phyloP scores from a whole-genome alignment of 2,113 vertebrate genomes.

The Cynopterus brachyotis region DNA sequence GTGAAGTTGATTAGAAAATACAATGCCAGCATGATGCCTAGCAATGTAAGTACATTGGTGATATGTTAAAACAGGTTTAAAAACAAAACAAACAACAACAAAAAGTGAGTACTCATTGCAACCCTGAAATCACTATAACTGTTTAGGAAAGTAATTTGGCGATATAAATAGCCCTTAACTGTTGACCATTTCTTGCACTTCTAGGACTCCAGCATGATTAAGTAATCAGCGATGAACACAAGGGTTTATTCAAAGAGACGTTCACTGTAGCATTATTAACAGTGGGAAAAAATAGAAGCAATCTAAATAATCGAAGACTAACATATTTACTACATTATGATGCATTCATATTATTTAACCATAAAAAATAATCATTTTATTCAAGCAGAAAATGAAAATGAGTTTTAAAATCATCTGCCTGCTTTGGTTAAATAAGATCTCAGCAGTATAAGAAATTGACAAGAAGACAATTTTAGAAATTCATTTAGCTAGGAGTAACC shows the following conservation, averaged over 20 bases:
- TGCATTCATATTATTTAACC: neutral
- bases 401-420: neutral
- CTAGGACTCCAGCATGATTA: neutral
- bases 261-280: neutral
- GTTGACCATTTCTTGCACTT: neutral
- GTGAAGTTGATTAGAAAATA: neutral
- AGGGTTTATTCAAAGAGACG: conserved; percentile 11
- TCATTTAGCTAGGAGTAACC: neutral
- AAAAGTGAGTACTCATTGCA: neutral
- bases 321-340: neutral
- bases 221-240: neutral
- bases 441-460: neutral
- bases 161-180: neutral
- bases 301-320: neutral
- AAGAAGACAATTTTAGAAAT: neutral
- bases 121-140: neutral
- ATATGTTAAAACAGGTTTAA: neutral
- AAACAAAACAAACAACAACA: neutral
- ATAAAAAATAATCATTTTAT: conserved; percentile 9
- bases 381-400: conserved; percentile 5
- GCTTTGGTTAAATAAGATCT: neutral
- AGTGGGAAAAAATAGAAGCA: neutral
- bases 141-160: neutral
- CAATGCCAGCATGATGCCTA: neutral
- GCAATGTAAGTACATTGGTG: neutral